Base-by-base conservation (phyloP, 2,797 vertebrate genomes). In the Lutjanus campechanus region DNA sequence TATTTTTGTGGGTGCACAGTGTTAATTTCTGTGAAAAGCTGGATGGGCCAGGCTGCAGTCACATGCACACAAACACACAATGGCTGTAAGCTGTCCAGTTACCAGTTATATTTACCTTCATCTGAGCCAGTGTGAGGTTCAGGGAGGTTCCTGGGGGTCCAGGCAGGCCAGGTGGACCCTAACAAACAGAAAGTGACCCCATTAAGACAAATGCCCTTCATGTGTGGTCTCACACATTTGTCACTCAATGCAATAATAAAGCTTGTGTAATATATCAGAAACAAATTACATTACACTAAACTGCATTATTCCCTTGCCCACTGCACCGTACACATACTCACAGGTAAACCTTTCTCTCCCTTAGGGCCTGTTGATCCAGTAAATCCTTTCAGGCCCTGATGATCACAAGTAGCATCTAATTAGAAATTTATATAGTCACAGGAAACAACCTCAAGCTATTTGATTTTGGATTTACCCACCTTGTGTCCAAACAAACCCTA, bases 361-460 rank as follows among this genome's bases (percentile, higher is more conserved):
- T 60, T 77, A 53, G 61, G 62, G 69, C 97, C 96, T 0, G 82
- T 79, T 54, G 55, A 74, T 71, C 96, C 97, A 0, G 85, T 43
- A 82, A 95, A 95, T 60, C 97, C 96, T 87, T 96, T 95, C 9
- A 94, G 90, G 3, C 97, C 97, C 97, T 97, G 85, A 41, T 59
- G 62, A 70, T 62, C 58, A 83, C 17, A 71, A 46, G 69, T 11
- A 69, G 7, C 46, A n/a, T 8, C 10, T 7, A 55, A 41, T 78
- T 43, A 75, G 9, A 73, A 43, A 70, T 5, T 36, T 7, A 22
- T 15, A 49, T 43, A 36, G 43, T 56, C 11, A n/a, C 19, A 51
- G 44, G 43, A 11, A 20, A 53, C 11, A 17, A 63, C 12, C 20
- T 11, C 22, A 69, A 25, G 4, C 13, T 65, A 8, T 43, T 11